A percentile compares a stretch with the other conserved stretches of the same genome.
Evolutionary conservation across 2,113 vertebrate genomes (phyloP).

Genomic region (Sisor rabdophorus): DNA sequence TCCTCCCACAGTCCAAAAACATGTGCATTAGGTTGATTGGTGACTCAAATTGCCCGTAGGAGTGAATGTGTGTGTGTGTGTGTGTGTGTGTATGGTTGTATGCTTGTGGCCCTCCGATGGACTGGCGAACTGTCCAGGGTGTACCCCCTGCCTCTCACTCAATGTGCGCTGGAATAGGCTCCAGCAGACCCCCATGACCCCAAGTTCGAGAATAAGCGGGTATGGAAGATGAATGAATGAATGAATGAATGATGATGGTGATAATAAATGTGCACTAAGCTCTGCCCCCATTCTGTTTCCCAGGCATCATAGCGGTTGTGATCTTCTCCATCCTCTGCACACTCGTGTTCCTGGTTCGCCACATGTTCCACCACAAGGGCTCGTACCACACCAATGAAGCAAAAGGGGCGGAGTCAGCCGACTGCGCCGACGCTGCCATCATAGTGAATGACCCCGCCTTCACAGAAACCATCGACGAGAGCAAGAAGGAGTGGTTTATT

Average conservation of each 20-base stretch:
- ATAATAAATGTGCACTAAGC: not conserved
- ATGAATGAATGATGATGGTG: not conserved
- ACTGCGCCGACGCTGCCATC: slow-evolving; percentile 91
- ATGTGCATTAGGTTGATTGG: no score
- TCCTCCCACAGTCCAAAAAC: no score
- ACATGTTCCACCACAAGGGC: slow-evolving; percentile 97
- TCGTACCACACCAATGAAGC: slow-evolving; percentile 98
- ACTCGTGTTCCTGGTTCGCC: slow-evolving; percentile 89
- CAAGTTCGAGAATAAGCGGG: no score
- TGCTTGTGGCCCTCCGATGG: no score
- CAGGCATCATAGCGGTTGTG: slow-evolving; percentile 90
- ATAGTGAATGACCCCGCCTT: slow-evolving; percentile 98
- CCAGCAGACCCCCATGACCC: no score
- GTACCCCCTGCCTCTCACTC: no score
- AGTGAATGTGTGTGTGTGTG: no score
- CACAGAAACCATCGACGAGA: slow-evolving; percentile 96
- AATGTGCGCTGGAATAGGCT: no score
- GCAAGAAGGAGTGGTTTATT: slow-evolving; percentile 99
- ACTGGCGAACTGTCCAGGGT: no score
- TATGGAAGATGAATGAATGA: no score
- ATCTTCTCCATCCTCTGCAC: slow-evolving; percentile 91
- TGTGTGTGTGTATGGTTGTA: no score
- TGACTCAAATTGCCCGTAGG: no score
- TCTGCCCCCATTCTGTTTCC: not conserved
- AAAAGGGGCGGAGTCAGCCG: slow-evolving; percentile 90